Conservation (phyloP, 2,797 vertebrate species). For the Balearica regulorum region DNA sequence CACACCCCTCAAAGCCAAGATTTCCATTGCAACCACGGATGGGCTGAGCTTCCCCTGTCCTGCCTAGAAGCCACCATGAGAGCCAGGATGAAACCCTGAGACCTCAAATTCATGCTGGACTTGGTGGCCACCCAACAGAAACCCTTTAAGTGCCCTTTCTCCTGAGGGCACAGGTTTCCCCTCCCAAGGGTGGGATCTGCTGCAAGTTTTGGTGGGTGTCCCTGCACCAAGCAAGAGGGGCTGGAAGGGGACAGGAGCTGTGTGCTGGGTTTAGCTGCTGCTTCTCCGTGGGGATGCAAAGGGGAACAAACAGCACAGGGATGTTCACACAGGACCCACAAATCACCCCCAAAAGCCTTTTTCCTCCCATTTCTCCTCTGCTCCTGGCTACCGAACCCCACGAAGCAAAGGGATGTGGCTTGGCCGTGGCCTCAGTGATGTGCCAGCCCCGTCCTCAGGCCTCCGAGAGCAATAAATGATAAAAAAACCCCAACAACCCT, state of each 20-base stretch:
- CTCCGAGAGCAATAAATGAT: neutral
- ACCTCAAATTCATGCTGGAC: accelerated
- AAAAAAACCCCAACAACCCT: neutral
- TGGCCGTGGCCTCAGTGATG: accelerated
- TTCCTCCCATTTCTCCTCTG: neutral
- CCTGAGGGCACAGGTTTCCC: accelerated
- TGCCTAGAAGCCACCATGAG: accelerated
- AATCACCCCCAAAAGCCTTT: neutral
- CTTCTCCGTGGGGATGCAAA: neutral
- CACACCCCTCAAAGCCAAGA: neutral
- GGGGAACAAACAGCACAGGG: neutral
- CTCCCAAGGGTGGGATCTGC: neutral
- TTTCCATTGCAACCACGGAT: accelerated
- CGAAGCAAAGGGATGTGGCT: neutral
- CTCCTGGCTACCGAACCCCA: neutral
- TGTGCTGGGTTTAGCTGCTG: neutral
- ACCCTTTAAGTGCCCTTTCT: neutral
- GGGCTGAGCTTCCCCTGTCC: neutral
- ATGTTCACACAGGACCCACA: neutral
- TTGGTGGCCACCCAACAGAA: neutral
- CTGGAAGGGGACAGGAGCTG: neutral
- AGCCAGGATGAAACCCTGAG: neutral
- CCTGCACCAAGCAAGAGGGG: neutral
- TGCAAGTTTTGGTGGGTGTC: neutral
- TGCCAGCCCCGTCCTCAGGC: neutral